Evolutionary conservation across 2,113 vertebrate genomes (phyloP), one percentile per base, ranked within the genome.

Genomic region (Coracopsis vasa): DNA sequence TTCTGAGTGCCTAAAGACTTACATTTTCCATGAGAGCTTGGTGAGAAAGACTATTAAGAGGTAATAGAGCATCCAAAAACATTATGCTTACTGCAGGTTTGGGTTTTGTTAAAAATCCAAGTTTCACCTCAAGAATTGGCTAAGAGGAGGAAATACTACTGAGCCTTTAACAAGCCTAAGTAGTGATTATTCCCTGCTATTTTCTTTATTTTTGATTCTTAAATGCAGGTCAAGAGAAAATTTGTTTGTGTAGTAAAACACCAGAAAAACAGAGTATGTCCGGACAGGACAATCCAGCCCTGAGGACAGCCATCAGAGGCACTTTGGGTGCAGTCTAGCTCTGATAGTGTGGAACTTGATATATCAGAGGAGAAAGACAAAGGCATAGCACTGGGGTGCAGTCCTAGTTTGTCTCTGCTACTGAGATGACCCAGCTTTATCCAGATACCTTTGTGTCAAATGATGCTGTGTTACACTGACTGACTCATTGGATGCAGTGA

Each of bases 1-100:
- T 91, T 91, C 17, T 79, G 66, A 90, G 81, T 2, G 16, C 94
- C 79, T 91, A 42, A 94, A 96, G 86, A 85, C 87, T 86, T 84
- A 16, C 5, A 56, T 91, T 94, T 97, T 89, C 91, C 58, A 53
- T 4, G 4, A 80, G 48, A 96, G 88, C 67, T 88, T 88, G 70
- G 75, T 91, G 48, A 73, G 41, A 85, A 91, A 85, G 37, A 85
- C 28, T 69, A 58, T 66, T 42, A 92, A 87, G 53, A 62, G 19
- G 66, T 65, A 88, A 95, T 41, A 93, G 53, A 77, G 58, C 28
- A 0, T 85, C 90, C 87, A 74, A 91, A 89, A 70, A n/a, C 66
- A 53, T 75, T 85, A 90, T 70, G 65, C 87, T 66, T 88, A 91
- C 70, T 19, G 61, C 80, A 77, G 31, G 4, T 44, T 71, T 62